Conservation (phyloP, 2,113 vertebrate species). For the Elaphurus davidianus region DNA sequence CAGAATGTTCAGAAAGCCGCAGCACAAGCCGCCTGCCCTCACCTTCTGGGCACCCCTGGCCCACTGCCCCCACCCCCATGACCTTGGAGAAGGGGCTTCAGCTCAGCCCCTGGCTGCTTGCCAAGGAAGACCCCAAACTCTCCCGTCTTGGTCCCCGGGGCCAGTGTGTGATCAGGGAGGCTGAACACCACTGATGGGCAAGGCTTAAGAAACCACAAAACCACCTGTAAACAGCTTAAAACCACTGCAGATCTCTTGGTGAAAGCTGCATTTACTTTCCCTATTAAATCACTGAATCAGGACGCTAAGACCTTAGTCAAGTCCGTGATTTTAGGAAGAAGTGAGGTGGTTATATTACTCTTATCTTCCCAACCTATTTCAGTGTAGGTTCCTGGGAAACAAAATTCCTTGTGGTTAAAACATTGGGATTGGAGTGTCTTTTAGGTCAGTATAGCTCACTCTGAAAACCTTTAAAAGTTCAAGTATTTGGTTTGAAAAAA, state of each 20-base stretch:
- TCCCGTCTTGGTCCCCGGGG: background rate
- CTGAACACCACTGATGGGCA: rapidly evolving
- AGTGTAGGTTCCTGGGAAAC: background rate
- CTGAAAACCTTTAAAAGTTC: background rate
- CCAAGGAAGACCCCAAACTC: background rate
- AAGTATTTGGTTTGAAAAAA: background rate
- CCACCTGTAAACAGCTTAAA: background rate
- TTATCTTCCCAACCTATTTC: background rate
- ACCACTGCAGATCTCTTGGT: background rate
- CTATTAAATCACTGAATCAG: background rate
- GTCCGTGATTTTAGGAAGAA: background rate
- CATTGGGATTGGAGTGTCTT: background rate
- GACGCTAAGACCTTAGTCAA: background rate
- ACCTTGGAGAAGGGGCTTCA: rapidly evolving
- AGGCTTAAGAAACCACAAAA: background rate
- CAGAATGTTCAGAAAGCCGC: background rate
- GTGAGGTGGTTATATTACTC: background rate
- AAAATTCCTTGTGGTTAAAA: background rate
- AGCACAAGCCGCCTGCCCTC: background rate
- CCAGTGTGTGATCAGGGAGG: background rate
- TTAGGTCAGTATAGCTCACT: background rate
- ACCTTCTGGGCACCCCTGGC: background rate
- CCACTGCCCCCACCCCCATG: rapidly evolving
- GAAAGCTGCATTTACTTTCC: background rate
- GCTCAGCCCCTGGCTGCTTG: rapidly evolving